Evolutionary conservation across 1,140 invertebrate genomes (phyloP), one percentile per base, ranked within the genome.

Genomic region (Cotesia typhae): DNA sequence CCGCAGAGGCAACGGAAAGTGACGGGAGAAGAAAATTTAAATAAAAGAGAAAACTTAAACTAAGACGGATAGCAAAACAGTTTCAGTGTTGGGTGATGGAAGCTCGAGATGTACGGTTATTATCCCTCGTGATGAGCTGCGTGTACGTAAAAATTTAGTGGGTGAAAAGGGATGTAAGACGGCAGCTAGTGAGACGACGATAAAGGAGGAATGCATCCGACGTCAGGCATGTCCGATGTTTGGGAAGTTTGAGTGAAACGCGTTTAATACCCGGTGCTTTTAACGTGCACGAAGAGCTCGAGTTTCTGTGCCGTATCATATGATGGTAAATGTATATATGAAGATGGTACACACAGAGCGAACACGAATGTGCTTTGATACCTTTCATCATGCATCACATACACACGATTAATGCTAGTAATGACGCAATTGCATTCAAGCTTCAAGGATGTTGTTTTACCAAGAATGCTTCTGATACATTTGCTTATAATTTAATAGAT

Each of bases 231-330:
- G 69, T 71, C 73, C 73, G 69, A 74, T 57, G 41, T 71, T 71
- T 74, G 61, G 35, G 73, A 71, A 74, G 73, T 74, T 74, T 74
- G 70, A 74, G 69, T 74, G 66, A 74, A 74, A 74, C 64, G 69
- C 73, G 70, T 74, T 74, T 71, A 74, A 71, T 74, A 66, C 73
- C 60, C 28, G 28, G 55, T 60, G 55, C 73, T 74, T 74, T 47
- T 74, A 70, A 74, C 64, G 65, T 71, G 70, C 73, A 74, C 69
- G 73, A 71, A 71, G 66, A 63, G 36, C 41, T 61, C 53, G 5
- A 72, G 51, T 64, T 52, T 72, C 47, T 72, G 67, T 72, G 63
- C 37, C 37, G 67, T 72, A 67, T 4, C 61, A 52, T 28, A 37
- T 72, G 53, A 57, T 61, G 20, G 38, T 63, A n/a, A 9, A 9